Evolutionary conservation across 1,140 invertebrate species (phyloP).

Genomic region (Planococcus citri): DNA sequence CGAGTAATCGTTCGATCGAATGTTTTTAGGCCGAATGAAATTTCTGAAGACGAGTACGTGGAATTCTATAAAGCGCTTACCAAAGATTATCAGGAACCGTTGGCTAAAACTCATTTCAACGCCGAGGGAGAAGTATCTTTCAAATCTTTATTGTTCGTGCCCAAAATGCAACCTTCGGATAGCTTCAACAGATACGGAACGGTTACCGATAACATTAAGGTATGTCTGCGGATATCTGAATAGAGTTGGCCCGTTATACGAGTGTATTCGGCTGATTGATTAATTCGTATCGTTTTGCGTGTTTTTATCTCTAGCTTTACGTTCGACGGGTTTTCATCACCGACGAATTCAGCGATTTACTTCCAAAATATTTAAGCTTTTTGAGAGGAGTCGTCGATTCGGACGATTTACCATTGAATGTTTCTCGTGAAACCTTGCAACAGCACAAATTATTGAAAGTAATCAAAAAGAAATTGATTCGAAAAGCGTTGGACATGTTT

Average conservation of each 20-base stretch:
- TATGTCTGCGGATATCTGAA: slow-evolving; percentile 29
- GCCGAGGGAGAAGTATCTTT: slow-evolving; percentile 99
- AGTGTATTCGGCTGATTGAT: neutral
- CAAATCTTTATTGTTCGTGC: slow-evolving; percentile 89
- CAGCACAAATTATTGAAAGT: slow-evolving; percentile 98
- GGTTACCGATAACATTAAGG: slow-evolving; percentile 87
- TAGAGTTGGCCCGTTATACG: too few relatives aligned
- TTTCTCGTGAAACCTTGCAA: slow-evolving; percentile 94
- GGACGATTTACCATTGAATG: slow-evolving; percentile 98
- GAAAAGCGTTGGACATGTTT: slow-evolving; percentile 95
- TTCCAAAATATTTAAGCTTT: slow-evolving; percentile 95
- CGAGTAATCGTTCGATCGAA: neutral
- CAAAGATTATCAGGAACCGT: slow-evolving; percentile 75
- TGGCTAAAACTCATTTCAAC: slow-evolving; percentile 87
- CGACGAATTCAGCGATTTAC: slow-evolving; percentile 98
- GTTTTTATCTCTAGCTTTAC: slow-evolving; percentile 52
- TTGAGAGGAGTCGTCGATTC: slow-evolving; percentile 94
- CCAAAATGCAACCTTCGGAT: slow-evolving; percentile 77
- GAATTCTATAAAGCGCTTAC: slow-evolving; percentile 91
- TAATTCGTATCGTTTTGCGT: neutral
- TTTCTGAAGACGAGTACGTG: slow-evolving; percentile 76
- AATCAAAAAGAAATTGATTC: slow-evolving; percentile 96
- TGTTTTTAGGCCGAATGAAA: slow-evolving; percentile 54
- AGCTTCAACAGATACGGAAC: slow-evolving; percentile 91
- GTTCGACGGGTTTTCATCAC: slow-evolving; percentile 97